Evolutionary conservation across 2,888 invertebrate genomes (phyloP).

Genomic region (Apantesis nais): DNA sequence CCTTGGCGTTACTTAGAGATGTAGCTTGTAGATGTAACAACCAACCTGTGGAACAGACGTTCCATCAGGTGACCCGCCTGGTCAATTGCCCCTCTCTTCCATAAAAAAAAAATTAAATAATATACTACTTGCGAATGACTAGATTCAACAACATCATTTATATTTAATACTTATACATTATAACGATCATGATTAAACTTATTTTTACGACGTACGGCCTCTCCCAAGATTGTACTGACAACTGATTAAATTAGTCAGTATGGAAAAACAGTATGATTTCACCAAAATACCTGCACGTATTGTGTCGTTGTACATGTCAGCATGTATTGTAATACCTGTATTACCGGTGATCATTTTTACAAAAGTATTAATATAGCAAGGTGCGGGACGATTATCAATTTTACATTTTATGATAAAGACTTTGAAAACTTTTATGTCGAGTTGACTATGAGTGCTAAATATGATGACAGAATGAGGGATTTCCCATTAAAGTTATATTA

Average conservation of each 20-base stretch:
- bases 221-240: background rate
- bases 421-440: background rate
- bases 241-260: background rate
- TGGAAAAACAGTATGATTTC: background rate
- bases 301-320: slow-evolving; percentile 21
- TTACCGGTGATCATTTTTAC: slow-evolving; percentile 41
- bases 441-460: background rate
- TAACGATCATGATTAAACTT: background rate
- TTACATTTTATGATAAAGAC: background rate
- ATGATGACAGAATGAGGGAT: background rate
- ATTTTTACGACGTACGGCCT: background rate
- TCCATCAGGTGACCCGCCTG: too few species aligned
- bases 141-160: background rate
- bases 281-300: slow-evolving; percentile 36
- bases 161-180: background rate
- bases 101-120: too few species aligned
- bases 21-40: too few species aligned
- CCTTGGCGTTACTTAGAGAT: too few species aligned
- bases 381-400: slow-evolving; percentile 24
- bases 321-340: slow-evolving; percentile 38
- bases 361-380: slow-evolving; percentile 33
- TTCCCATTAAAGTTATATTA: background rate
- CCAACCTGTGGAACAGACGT: too few species aligned
- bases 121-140: background rate
- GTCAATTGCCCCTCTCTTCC: too few species aligned